Percentiles rank a stretch among this genome's conserved stretches.
Evolutionary conservation across 2,113 vertebrate genomes (phyloP).

Genomic region (Lycocorax pyrrhopterus): DNA sequence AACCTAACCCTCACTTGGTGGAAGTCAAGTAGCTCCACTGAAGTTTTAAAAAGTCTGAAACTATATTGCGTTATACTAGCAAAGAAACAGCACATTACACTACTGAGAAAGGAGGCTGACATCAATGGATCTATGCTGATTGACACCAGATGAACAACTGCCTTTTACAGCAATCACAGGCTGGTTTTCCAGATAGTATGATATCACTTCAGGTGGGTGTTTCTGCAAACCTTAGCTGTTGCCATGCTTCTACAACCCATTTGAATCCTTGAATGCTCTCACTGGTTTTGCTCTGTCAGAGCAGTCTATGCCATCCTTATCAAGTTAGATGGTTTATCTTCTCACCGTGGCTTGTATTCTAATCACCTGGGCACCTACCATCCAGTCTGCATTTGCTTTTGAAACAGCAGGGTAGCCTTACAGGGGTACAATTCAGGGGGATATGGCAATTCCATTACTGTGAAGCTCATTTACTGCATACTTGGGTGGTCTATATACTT

Average conservation of each 20-base stretch:
- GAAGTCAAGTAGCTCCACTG: not conserved
- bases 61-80: not conserved
- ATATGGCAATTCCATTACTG: conserved; percentile 35
- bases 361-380: not conserved
- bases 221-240: not conserved
- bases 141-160: not conserved
- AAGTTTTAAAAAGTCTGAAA: not conserved
- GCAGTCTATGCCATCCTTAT: not conserved
- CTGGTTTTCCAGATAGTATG: not conserved
- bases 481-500: conserved; percentile 31
- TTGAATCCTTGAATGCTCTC: not conserved
- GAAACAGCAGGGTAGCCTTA: conserved; percentile 8
- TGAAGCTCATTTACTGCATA: conserved; percentile 45
- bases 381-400: conserved; percentile 25
- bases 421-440: not conserved
- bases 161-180: not conserved
- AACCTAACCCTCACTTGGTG: not conserved
- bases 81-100: not conserved
- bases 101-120: not conserved
- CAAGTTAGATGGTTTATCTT: conserved; percentile 25
- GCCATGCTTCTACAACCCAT: not conserved
- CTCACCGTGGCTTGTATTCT: not conserved
- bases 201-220: not conserved
- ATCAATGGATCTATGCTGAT: not conserved
- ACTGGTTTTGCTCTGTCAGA: not conserved